phyloP scores from a whole-genome alignment of 2,113 vertebrate genomes.

The Sterrhoptilus dennistouni region DNA sequence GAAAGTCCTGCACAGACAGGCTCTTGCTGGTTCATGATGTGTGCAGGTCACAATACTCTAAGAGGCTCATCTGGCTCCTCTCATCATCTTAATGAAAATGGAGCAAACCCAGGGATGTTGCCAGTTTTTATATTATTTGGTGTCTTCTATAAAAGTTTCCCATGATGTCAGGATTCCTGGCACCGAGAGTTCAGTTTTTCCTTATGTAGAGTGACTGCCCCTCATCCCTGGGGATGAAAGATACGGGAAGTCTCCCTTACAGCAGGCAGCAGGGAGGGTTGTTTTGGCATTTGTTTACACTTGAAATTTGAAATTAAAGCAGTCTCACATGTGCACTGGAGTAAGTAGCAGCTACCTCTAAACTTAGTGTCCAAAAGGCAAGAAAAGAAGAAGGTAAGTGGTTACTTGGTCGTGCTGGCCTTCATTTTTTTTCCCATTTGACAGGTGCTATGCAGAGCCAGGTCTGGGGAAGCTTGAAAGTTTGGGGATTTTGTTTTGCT shows the following conservation, averaged over 20 bases:
- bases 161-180: constrained; percentile 53
- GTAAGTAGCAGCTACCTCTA: neutral
- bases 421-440: neutral
- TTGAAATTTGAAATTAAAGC: neutral
- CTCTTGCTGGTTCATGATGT: neutral
- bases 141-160: constrained; percentile 9
- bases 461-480: neutral
- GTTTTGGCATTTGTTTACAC: neutral
- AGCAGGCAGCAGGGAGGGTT: neutral
- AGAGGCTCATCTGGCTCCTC: neutral
- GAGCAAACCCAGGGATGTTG: neutral
- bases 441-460: neutral
- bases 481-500: neutral
- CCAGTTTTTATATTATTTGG: neutral
- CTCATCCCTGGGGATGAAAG: constrained; percentile 19
- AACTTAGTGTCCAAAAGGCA: neutral
- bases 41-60: neutral
- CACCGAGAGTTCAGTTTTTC: neutral
- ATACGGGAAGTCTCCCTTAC: neutral
- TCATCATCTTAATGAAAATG: neutral
- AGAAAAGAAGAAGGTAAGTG: neutral
- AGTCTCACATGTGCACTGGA: neutral
- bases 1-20: neutral
- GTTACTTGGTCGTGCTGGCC: neutral
- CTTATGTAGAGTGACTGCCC: neutral